Conservation (phyloP, 2,797 vertebrate genomes). For the Characodon lateralis region DNA sequence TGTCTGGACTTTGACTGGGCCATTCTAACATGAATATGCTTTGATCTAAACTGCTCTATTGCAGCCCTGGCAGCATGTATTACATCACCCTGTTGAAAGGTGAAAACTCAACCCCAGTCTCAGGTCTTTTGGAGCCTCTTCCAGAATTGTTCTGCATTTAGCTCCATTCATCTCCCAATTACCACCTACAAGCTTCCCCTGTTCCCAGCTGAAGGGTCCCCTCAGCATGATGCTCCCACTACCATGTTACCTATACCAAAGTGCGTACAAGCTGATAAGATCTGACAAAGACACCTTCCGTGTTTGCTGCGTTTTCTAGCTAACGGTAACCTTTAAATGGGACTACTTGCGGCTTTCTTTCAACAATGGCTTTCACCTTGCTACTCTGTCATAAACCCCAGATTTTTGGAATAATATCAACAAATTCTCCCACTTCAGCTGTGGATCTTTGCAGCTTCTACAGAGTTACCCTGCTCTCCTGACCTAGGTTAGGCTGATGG, state of each 20-base stretch:
- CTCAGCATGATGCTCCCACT: not conserved
- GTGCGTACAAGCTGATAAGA: not conserved
- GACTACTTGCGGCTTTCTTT: not conserved
- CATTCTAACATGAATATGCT: not conserved
- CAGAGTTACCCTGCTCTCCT: not conserved
- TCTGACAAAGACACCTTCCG: not conserved
- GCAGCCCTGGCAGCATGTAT: not conserved
- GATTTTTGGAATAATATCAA: not conserved
- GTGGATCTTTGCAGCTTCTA: not conserved
- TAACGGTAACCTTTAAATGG: not conserved
- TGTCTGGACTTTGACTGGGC: not conserved
- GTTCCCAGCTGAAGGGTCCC: not conserved
- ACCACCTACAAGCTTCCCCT: not conserved
- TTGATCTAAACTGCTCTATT: not conserved
- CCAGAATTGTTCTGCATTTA: not conserved
- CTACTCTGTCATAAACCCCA: not conserved
- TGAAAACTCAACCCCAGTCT: not conserved
- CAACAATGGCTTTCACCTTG: not conserved
- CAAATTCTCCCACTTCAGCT: not conserved
- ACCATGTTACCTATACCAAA: not conserved
- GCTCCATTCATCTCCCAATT: not conserved
- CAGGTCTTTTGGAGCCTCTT: not conserved
- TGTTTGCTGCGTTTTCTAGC: not conserved
- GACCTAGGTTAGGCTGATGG: not conserved
- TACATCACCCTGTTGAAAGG: not conserved